Conservation (phyloP, 1,140 invertebrate species). For the Orussus abietinus region DNA sequence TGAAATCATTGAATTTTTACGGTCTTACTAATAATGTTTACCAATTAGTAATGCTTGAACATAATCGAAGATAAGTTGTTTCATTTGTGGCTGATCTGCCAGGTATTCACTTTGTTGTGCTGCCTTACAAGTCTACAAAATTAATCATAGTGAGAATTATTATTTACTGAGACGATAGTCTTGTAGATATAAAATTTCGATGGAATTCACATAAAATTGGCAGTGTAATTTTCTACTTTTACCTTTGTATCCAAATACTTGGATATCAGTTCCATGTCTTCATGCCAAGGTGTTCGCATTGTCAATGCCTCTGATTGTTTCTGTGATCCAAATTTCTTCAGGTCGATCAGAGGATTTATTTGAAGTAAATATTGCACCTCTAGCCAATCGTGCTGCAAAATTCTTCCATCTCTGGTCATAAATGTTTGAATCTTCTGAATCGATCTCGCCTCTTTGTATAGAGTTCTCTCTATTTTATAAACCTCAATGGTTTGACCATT, state of each 20-base stretch:
- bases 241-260: constrained; percentile 62
- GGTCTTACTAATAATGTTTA: constrained; percentile 21
- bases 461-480: constrained; percentile 29
- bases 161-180: constrained; percentile 1
- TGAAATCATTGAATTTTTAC: not conserved
- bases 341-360: constrained; percentile 27
- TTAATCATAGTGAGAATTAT: constrained; percentile 10
- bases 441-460: constrained; percentile 16
- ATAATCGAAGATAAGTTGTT: constrained; percentile 58
- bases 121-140: constrained; percentile 36
- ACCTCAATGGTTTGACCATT: constrained; percentile 16
- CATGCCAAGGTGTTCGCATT: constrained; percentile 37
- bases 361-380: constrained; percentile 27
- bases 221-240: constrained; percentile 19
- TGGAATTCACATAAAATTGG: constrained; percentile 6
- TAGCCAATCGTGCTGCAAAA: constrained; percentile 30
- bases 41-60: constrained; percentile 55
- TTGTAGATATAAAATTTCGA: constrained; percentile 13
- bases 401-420: constrained; percentile 27
- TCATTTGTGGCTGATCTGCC: constrained; percentile 56
- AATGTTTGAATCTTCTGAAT: constrained; percentile 22
- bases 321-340: not conserved
- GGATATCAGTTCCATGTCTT: constrained; percentile 58
- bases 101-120: constrained; percentile 54
- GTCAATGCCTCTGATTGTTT: constrained; percentile 4